phyloP scores from a whole-genome alignment of 2,888 invertebrate genomes.

The Cephus pygmeus region DNA sequence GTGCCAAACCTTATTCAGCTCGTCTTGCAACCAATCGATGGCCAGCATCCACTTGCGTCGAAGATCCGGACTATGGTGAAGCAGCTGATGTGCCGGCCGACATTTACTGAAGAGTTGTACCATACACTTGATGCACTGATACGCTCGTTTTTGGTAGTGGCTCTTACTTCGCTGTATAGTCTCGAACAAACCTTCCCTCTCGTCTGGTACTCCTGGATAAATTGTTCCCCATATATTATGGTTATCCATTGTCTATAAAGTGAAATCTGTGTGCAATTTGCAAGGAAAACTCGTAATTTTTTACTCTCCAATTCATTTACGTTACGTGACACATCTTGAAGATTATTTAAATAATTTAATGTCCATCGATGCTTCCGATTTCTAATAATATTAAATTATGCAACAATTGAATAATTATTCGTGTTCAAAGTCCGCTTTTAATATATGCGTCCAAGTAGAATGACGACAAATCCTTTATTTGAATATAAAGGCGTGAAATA shows the following conservation, averaged over 20 bases:
- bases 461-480: background rate
- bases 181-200: conserved; percentile 92
- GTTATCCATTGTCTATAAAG: conserved; percentile 10
- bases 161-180: conserved; percentile 92
- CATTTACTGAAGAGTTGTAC: conserved; percentile 91
- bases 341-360: background rate
- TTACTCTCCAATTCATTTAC: background rate
- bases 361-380: background rate
- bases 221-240: conserved; percentile 13
- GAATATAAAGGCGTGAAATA: background rate
- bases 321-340: background rate
- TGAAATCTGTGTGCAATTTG: background rate
- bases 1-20: conserved; percentile 79
- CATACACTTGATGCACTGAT: conserved; percentile 96
- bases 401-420: background rate
- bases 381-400: background rate
- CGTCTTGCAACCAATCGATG: conserved; percentile 95
- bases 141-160: conserved; percentile 96
- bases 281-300: background rate
- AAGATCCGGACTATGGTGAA: conserved; percentile 81
- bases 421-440: background rate
- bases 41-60: conserved; percentile 89
- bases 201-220: conserved; percentile 75
- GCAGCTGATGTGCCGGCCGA: conserved; percentile 81
- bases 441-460: background rate